Base-by-base conservation (phyloP, 2,797 vertebrate species). In the Schizopygopsis pylzovi region DNA sequence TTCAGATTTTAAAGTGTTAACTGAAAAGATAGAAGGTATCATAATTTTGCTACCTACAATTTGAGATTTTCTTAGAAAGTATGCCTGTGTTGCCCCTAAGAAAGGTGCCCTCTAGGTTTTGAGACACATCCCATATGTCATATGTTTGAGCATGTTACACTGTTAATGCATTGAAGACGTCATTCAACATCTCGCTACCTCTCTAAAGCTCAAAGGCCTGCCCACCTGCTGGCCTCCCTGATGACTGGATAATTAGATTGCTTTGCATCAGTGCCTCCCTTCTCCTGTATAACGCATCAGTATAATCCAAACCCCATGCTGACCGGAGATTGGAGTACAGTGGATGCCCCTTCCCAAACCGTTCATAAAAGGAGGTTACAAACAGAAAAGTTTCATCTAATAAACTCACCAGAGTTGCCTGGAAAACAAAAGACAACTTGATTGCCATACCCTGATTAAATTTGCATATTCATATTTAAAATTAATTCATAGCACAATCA, bases 201-300 rank as follows among this genome's bases (percentile, higher is more conserved):
- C 41, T 81, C 70, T 76, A 56, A 76, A 56, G 37, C 82, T 67
- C 76, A 56, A 47, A 75, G 79, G 59, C 10, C 75, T 79, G 84
- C 54, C 67, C 75, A 83, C 75, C 87, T 47, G 59, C 75, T 33
- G 83, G 79, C 28, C 70, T n/a, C 63, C 4, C 67, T 73, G 84
- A 82, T 54, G 75, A 83, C 47, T 83, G 47, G 83, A 83, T 83
- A 75, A 88, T 85, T 86, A 77, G 39, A 65, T 78, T 70, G 79
- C 71, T 78, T 83, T 85, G 75, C 76, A 54, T 82, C 87, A 59
- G 56, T 78, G 75, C n/a, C 10, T n/a, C 22, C 25, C 45, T 68
- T 79, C 47, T 15, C 78, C 68, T 43, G 45, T 63, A 73, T n/a
- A 73, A 63, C 43, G 10, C 84, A 85, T 65, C 78, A 18, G 68